Evolutionary conservation across 2,113 vertebrate genomes (phyloP), one percentile per base, ranked within the genome.

Genomic region (Dendrocopos noguchii): DNA sequence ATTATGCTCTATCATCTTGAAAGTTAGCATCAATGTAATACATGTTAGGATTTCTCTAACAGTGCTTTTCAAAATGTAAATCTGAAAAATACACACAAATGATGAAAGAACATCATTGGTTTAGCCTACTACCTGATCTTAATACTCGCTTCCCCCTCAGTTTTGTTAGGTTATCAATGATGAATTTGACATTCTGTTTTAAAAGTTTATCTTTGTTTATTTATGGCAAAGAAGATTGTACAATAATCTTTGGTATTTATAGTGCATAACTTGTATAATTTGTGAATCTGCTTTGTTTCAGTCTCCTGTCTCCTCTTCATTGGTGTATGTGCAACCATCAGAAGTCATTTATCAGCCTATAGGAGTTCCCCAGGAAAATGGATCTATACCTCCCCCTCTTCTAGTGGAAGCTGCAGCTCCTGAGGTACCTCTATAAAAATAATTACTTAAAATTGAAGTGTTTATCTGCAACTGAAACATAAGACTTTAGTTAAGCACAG

Each of bases 271-370:
- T 80, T 5, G 10, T 31, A 4, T 19, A 25, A 42, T 29, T 59
- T 60, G 56, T 28, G 9, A 29, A 65, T 63, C 19, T 92, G 80
- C 89, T 96, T 73, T 94, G 28, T 97, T 97, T 97, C 94, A 98
- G 98, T 97, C 97, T 93, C 92, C 96, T 95, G 79, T 96, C 56
- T 97, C 97, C 95, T 97, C 97, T 89, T 91, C 97, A 7, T 93
- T 98, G 53, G 86, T 98, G n/a, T 98, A 97, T 64, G 73, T 98
- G 57, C 98, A 98, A 77, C 97, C 97, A 46, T 97, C 98, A 53
- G 98, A 98, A 74, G 97, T 98, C 28, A 91, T 98, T 92, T 98
- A 98, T 92, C 98, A 98, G 50, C 97, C 97, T 10, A 22, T 98
- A 82, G 98, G 98, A 92, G 92, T 98, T 74, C 64, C 97, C 70